Conservation (phyloP, 2,797 vertebrate species). For the Onychomys torridus region DNA sequence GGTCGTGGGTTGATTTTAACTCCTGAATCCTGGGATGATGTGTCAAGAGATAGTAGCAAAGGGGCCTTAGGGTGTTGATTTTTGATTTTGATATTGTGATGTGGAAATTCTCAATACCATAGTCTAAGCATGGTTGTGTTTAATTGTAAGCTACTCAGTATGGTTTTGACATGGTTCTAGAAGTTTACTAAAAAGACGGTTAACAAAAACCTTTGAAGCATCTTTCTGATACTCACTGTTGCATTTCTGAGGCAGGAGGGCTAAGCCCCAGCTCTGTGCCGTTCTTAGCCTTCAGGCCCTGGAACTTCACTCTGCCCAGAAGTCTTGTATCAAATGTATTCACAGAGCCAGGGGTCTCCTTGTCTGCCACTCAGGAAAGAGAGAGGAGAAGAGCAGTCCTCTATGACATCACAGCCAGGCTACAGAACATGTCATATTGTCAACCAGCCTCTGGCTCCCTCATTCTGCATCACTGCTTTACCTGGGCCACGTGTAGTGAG, state of each 20-base stretch:
- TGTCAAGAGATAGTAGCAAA: background rate
- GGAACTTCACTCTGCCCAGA: background rate
- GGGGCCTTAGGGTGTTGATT: background rate
- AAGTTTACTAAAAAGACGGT: background rate
- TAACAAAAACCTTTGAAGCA: background rate
- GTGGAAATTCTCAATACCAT: background rate
- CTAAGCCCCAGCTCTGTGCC: background rate
- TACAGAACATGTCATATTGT: fast-evolving
- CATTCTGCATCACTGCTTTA: background rate
- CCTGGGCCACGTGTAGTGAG: background rate
- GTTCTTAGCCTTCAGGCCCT: no score
- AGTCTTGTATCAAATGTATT: background rate
- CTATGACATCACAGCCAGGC: background rate
- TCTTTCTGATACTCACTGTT: no score
- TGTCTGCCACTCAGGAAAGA: background rate
- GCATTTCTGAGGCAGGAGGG: background rate
- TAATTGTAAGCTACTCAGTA: background rate
- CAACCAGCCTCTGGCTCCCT: no score
- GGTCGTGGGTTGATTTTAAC: background rate
- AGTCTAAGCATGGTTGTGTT: background rate
- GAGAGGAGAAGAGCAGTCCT: fast-evolving
- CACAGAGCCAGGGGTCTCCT: background rate
- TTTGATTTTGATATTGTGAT: background rate
- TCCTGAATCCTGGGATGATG: background rate
- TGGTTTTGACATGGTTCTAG: background rate